Evolutionary conservation across 1,140 invertebrate species (phyloP), one percentile per base, ranked within the genome.

Genomic region (Orius laevigatus): DNA sequence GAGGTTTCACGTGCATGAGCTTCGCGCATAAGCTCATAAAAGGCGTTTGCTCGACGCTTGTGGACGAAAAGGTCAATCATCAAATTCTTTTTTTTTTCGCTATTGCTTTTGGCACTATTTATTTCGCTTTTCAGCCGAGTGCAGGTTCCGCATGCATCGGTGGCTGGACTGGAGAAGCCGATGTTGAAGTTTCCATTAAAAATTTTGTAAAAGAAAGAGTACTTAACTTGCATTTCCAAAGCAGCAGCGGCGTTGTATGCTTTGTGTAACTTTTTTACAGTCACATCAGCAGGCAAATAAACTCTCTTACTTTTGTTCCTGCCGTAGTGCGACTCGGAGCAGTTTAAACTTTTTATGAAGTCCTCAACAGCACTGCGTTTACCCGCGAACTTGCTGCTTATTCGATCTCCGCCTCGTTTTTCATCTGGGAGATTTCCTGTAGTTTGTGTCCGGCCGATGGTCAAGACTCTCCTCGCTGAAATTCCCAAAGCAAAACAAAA

Each of bases 121-220:
- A 45, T 31, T 45, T 45, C n/a, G 11, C 6, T 32, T 45, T 12
- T 45, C 25, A 45, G n/a, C 5, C 15, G 16, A 2, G 11, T 45
- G 25, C 43, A 45, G 8, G 43, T 45, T 4, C 3, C 19, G 12
- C 43, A 45, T n/a, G n/a, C 43, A 16, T 42, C 40, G 10, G 5
- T 6, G 11, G 40, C 40, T 11, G 40, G 40, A 19, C 5, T 6
- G 2, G 40, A 14, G 16, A 42, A 42, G 3, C 43, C 20, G 32
- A 45, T 45, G 12, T 43, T 45, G 25, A 45, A 45, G 18, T 45
- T 20, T 9, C 12, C 11, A n/a, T 5, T n/a, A 20, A 45, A 45
- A 15, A 42, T 42, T 19, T 15, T 14, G 40, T 42, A 42, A 19
- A 42, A 16, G 11, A 42, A 42, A 5, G 40, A 15, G 4, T 6